A percentile compares a stretch with the other conserved stretches of the same genome.
Conservation (phyloP, 2,888 invertebrate species). For the Drosophila formosana region DNA sequence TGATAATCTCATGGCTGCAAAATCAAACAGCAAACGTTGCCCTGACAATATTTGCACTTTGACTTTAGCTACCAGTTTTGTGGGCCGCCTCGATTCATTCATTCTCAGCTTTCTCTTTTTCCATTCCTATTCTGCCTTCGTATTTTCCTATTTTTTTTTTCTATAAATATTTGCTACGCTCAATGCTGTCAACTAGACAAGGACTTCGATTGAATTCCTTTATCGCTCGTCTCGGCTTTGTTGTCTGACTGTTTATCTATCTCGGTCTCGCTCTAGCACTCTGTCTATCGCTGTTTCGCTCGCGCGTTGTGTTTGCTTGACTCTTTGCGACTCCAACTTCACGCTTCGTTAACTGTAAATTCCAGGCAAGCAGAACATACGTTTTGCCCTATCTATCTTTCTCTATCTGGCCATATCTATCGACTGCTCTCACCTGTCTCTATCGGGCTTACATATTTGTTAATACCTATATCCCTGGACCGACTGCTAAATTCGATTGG, state of each 20-base stretch:
- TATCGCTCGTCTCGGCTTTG: conserved; percentile 52
- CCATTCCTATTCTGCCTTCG: conserved; percentile 13
- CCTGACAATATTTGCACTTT: conserved; percentile 61
- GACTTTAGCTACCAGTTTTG: conserved; percentile 31
- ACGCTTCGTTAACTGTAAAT: conserved; percentile 78
- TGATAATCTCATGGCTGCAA: conserved; percentile 79
- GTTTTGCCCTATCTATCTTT: conserved; percentile 23
- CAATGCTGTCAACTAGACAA: conserved; percentile 70
- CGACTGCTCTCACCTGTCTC: conserved; percentile 40
- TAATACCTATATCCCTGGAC: conserved; percentile 63
- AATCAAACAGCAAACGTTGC: conserved; percentile 73
- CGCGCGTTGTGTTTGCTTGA: conserved; percentile 39
- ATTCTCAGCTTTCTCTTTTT: not conserved
- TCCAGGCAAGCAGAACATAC: conserved; percentile 65
- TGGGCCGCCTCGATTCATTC: conserved; percentile 23
- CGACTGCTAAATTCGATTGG: conserved; percentile 70
- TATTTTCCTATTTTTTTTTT: conserved; percentile 16
- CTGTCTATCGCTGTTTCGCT: conserved; percentile 29
- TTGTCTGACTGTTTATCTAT: conserved; percentile 33
- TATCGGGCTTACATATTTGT: conserved; percentile 63
- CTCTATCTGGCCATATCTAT: conserved; percentile 4
- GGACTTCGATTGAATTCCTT: conserved; percentile 77
- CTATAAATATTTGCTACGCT: conserved; percentile 68
- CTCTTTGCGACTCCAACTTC: conserved; percentile 62
- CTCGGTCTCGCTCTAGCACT: conserved; percentile 7